A percentile compares a stretch with the other conserved stretches of the same genome.
These are phyloP conservation scores for Dasysyrphus albostriatus DNA, from an alignment of 2,888 invertebrate genomes.

Conservation along the genomic window DNA sequence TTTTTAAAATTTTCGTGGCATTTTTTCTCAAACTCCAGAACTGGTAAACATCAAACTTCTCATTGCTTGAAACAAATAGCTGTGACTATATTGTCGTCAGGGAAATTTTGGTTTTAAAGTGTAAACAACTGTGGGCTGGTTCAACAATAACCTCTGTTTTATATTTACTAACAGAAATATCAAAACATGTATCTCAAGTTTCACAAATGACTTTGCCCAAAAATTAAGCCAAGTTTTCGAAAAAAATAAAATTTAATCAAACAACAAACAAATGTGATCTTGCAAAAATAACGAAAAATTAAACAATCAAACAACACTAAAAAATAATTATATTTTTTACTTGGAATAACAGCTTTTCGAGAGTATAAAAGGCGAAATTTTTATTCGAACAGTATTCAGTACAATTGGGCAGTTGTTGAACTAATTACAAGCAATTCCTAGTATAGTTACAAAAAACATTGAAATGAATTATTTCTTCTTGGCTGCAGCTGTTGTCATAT, in stretches of 20 bases:
- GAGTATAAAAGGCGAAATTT: slow-evolving; percentile 20
- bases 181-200: background rate
- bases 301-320: background rate
- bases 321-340: background rate
- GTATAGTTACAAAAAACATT: slow-evolving; percentile 11
- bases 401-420: slow-evolving; percentile 33
- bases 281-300: slow-evolving; percentile 1
- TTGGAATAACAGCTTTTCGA: slow-evolving; percentile 1
- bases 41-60: background rate
- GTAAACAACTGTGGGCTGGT: background rate
- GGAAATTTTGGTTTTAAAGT: slow-evolving; percentile 9
- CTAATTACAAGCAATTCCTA: background rate
- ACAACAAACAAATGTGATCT: slow-evolving; percentile 23
- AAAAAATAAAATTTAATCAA: slow-evolving; percentile 6
- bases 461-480: slow-evolving; percentile 22
- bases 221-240: background rate
- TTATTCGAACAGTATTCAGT: slow-evolving; percentile 6
- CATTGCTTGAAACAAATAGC: slow-evolving; percentile 8
- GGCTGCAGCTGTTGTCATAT: slow-evolving; percentile 22
- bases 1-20: background rate
- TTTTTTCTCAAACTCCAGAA: background rate
- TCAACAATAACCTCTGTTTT: slow-evolving; percentile 10
- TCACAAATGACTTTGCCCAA: slow-evolving; percentile 10
- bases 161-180: slow-evolving; percentile 11
- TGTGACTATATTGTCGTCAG: background rate